A percentile compares a stretch with the other conserved stretches of the same genome.
Evolutionary conservation across 2,888 invertebrate genomes (phyloP).

Genomic region (Ochlodes sylvanus): DNA sequence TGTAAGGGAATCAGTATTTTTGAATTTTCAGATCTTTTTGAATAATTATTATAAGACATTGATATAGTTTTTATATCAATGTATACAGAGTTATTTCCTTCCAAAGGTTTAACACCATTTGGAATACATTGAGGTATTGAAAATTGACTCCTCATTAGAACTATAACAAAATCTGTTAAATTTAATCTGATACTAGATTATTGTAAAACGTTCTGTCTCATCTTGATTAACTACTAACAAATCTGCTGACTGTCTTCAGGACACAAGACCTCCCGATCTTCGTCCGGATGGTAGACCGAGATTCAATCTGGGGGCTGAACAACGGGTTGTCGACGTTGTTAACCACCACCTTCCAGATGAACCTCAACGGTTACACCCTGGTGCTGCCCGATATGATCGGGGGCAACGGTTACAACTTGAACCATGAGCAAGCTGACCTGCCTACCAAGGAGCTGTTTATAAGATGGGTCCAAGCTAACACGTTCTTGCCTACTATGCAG

Average conservation of each 20-base stretch:
- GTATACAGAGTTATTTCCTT: too few species aligned
- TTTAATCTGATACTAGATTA: too few species aligned
- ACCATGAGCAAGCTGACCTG: slow-evolving; percentile 71
- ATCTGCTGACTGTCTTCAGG: slow-evolving; percentile 51
- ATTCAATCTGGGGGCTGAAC: slow-evolving; percentile 88
- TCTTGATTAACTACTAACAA: neutral
- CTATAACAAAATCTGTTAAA: too few species aligned
- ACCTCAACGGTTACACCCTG: slow-evolving; percentile 88
- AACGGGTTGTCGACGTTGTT: slow-evolving; percentile 90
- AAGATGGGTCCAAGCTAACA: slow-evolving; percentile 91
- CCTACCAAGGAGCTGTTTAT: slow-evolving; percentile 88
- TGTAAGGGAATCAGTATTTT: slow-evolving; percentile 53
- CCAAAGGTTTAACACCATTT: too few species aligned
- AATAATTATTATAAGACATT: too few species aligned
- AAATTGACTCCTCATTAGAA: too few species aligned
- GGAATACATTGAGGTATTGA: too few species aligned
- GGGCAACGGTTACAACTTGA: slow-evolving; percentile 86
- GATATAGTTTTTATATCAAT: too few species aligned
- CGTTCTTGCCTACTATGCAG: slow-evolving; percentile 92
- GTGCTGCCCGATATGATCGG: slow-evolving; percentile 93
- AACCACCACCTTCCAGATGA: slow-evolving; percentile 88
- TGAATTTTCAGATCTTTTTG: too few species aligned
- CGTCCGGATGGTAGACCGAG: slow-evolving; percentile 92
- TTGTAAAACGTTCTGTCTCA: too few species aligned
- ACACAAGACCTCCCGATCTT: slow-evolving; percentile 89